Conservation (phyloP, 2,888 invertebrate genomes). For the Azorinus chamasolen region DNA sequence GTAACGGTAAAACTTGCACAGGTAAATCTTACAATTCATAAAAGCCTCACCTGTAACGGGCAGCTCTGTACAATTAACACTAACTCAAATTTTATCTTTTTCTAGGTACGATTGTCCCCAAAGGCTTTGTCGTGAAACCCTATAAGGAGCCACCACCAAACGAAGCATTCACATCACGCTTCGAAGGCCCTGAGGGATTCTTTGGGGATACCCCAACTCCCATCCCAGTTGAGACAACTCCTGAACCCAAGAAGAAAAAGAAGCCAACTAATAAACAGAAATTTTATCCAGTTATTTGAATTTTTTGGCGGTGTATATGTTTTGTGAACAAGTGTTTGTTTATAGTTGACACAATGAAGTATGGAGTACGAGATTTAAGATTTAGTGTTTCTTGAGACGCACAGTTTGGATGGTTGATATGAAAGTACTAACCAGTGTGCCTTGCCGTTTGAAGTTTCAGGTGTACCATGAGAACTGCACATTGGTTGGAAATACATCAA, state of each 20-base stretch:
- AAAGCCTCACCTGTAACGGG: too few species aligned
- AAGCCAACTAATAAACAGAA: slow-evolving; percentile 9
- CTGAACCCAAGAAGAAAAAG: slow-evolving; percentile 15
- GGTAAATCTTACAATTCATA: too few species aligned
- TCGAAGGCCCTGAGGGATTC: slow-evolving; percentile 53
- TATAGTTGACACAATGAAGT: background rate
- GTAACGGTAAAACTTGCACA: too few species aligned
- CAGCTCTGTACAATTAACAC: too few species aligned
- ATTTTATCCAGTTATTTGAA: slow-evolving; percentile 21
- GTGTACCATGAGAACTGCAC: too few species aligned
- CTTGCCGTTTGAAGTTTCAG: too few species aligned
- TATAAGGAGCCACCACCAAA: slow-evolving; percentile 49
- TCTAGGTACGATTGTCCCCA: slow-evolving; percentile 48
- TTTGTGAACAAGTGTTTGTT: background rate
- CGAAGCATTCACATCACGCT: slow-evolving; percentile 40
- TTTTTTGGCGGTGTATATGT: background rate
- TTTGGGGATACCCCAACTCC: slow-evolving; percentile 42
- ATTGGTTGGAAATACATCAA: too few species aligned
- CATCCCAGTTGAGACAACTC: slow-evolving; percentile 15
- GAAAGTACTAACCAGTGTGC: too few species aligned
- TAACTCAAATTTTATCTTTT: slow-evolving; percentile 11
- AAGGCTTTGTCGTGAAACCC: slow-evolving; percentile 51
- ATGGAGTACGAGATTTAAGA: too few species aligned
- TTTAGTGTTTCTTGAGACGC: too few species aligned
- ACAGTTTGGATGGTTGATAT: too few species aligned